Base-by-base conservation (phyloP, 1,140 invertebrate genomes). In the Oedothorax gibbosus region DNA sequence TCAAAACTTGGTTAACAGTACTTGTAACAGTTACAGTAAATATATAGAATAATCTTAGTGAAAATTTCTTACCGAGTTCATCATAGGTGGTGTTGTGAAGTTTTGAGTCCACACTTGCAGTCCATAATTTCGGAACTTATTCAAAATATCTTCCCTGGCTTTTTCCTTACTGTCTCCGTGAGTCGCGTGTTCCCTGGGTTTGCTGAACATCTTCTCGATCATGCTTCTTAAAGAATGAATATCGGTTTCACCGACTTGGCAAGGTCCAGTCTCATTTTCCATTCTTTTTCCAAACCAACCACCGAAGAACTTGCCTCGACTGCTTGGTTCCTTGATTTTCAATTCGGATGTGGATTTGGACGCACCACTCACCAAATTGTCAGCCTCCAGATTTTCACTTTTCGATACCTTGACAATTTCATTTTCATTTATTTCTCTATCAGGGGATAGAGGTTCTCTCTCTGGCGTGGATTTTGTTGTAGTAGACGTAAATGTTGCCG, bases 81-180 rank as follows among this genome's bases (percentile, higher is more conserved):
- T 87, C 81, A 87, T 87, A 10, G 86, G 80, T n/a, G 87, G 83
- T 20, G 83, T 78, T 49, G 83, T 69, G 50, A 85, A 85, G 64
- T 85, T 85, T 65, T 85, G 83, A 5, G 83, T 85, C 83, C 83
- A 85, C 8, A 85, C 73, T 60, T 85, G 83, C 10, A 85, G 56
- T 8, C 83, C 83, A 14, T 75, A 85, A 35, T 77, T 73, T 8
- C 51, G 60, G 49, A 85, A 85, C 54, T 85, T 85, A 11, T 62
- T 85, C 15, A 85, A 10, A 7, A 85, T 85, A 18, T 85, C 83
- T 77, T 85, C 73, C 69, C 83, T 14, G 15, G 72, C 83, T 21
- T 77, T 85, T 60, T 85, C 83, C 50, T 85, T 85, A 8, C 21
- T 71, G 69, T 85, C 83, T 4, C 73, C 64, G 18, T 77, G 64